phyloP scores from a whole-genome alignment of 2,888 invertebrate genomes.

The Cylloceria caligata region DNA sequence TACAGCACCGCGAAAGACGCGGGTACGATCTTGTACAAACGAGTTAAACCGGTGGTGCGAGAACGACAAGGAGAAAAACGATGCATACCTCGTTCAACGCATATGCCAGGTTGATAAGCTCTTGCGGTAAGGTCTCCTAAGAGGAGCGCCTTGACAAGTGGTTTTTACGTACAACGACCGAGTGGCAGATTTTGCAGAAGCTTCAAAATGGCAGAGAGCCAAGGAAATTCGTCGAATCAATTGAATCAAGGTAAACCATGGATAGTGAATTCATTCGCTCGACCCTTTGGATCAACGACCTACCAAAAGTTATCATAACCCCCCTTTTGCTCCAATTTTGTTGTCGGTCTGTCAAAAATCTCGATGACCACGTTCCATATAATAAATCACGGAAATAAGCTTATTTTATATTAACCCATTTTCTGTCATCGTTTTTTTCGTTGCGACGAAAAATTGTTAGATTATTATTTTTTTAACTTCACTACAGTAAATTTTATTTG shows the following conservation, averaged over 20 bases:
- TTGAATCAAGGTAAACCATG: conserved; percentile 84
- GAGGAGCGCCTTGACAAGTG: conserved; percentile 76
- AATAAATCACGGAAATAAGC: not conserved
- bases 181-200: conserved; percentile 54
- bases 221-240: conserved; percentile 89
- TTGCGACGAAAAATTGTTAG: too few relatives aligned
- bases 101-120: conserved; percentile 78
- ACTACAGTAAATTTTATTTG: not conserved
- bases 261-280: not conserved
- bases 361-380: not conserved
- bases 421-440: too few relatives aligned
- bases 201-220: conserved; percentile 90
- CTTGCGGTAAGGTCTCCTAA: conserved; percentile 80
- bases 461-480: too few relatives aligned
- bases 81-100: conserved; percentile 75
- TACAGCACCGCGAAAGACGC: conserved; percentile 10
- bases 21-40: not conserved
- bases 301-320: conserved; percentile 1
- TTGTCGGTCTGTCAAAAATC: conserved; percentile 37
- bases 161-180: conserved; percentile 56
- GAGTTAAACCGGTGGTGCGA: conserved; percentile 15
- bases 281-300: not conserved
- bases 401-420: too few relatives aligned
- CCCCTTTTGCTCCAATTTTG: conserved; percentile 18
- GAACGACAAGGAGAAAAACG: conserved; percentile 38